Percentiles rank a stretch among this genome's conserved stretches.
phyloP scores from a whole-genome alignment of 2,888 invertebrate species.

The Diploptera punctata region DNA sequence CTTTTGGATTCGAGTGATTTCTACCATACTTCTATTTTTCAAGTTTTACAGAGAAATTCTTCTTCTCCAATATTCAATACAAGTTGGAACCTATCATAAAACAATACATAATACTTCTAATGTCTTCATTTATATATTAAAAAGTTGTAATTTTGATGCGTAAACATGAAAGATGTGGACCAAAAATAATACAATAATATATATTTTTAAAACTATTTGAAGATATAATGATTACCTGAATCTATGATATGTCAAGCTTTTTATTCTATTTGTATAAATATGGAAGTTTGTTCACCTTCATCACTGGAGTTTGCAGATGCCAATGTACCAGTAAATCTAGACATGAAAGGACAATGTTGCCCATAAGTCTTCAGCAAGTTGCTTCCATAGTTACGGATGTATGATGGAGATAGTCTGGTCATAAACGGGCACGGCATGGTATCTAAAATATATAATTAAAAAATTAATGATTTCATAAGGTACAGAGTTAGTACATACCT shows the following conservation, averaged over 20 bases:
- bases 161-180: no score
- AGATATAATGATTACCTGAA: background rate
- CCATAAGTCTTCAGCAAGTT: slow-evolving; percentile 80
- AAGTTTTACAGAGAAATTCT: no score
- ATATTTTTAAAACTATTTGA: background rate
- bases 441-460: no score
- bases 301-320: slow-evolving; percentile 41
- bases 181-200: background rate
- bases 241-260: background rate
- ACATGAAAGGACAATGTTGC: slow-evolving; percentile 80
- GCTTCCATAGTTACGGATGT: slow-evolving; percentile 82
- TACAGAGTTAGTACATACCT: no score
- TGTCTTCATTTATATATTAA: no score
- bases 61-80: no score
- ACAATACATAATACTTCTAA: no score
- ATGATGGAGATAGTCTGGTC: slow-evolving; percentile 77
- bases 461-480: no score
- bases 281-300: slow-evolving; percentile 9
- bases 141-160: no score
- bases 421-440: slow-evolving; percentile 91
- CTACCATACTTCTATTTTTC: no score
- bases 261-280: background rate
- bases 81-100: no score
- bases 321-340: slow-evolving; percentile 57
- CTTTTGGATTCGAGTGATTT: no score